Evolutionary conservation across 1,140 invertebrate species (phyloP), one percentile per base, ranked within the genome.

Genomic region (Heliconius nattereri): DNA sequence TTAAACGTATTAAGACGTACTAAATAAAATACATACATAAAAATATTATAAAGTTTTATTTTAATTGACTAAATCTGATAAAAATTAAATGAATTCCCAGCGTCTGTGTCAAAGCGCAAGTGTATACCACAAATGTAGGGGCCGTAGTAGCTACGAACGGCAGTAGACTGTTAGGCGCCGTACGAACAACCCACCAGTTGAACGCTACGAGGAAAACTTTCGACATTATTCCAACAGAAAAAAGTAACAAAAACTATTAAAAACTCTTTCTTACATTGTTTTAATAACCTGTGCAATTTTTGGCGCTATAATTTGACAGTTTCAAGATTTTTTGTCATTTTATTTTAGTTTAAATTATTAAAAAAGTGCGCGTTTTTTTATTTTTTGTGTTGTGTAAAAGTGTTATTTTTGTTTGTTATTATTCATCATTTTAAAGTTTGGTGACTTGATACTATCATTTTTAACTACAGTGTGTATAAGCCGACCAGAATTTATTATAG

Each of bases 81-180:
- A 26, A 66, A 23, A 66, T 5, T 26, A 66, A 60, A 60, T 26
- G 26, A 60, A 66, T 66, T 29, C 2, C 3, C 9, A 66, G 57
- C 57, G 3, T 26, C 26, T 26, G 26, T 66, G 23, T 23, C 9
- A 66, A 66, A 66, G 57, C 57, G 57, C 57, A 66, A 66, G 57
- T 66, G 23, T 66, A 66, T 23, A 29, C 60, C 54, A 37, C 35
- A 70, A 57, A 35, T 49, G 71, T 32, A 71, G 7, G 52, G 11
- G 32, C 54, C 76, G 75, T 75, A 80, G 81, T 77, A 78, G 75
- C 81, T 81, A 82, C 84, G 82, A 35, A 78, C 86, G 87, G 77
- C 87, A 90, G 89, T 90, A 90, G 87, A 90, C 89, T 80, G 54
- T 81, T 72, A 85, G 89, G 87, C 89, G 89, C 87, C 87, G 85